Percentiles rank a stretch among this genome's conserved stretches.
Evolutionary conservation across 2,888 invertebrate species (phyloP).

Genomic region (Agrilus cyanescens): DNA sequence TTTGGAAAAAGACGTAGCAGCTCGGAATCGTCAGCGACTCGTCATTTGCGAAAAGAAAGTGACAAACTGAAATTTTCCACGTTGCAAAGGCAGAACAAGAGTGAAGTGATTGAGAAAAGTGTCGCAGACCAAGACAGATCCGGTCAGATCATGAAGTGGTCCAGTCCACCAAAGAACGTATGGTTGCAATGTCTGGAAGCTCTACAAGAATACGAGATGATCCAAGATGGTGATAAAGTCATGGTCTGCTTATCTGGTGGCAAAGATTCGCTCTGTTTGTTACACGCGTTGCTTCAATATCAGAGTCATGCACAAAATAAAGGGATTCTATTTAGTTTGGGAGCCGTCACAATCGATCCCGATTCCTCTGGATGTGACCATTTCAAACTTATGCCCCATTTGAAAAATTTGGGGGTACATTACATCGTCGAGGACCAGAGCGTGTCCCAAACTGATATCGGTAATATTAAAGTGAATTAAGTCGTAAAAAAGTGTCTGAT

Average conservation of each 20-base stretch:
- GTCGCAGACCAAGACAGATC: slow-evolving; percentile 20
- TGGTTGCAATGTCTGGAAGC: slow-evolving; percentile 78
- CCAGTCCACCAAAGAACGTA: slow-evolving; percentile 64
- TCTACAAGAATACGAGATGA: slow-evolving; percentile 72
- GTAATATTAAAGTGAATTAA: slow-evolving; percentile 10
- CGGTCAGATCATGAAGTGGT: slow-evolving; percentile 44
- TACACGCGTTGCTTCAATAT: slow-evolving; percentile 76
- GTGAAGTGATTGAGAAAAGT: slow-evolving; percentile 29
- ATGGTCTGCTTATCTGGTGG: slow-evolving; percentile 78
- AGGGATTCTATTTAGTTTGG: slow-evolving; percentile 60
- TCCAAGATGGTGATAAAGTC: slow-evolving; percentile 69
- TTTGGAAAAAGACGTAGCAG: slow-evolving; percentile 27
- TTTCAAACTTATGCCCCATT: slow-evolving; percentile 58
- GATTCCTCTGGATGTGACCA: slow-evolving; percentile 42
- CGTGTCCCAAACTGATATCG: slow-evolving; percentile 21
- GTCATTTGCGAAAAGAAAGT: slow-evolving; percentile 22
- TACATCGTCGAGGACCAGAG: slow-evolving; percentile 56
- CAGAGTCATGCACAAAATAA: slow-evolving; percentile 64
- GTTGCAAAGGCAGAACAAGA: slow-evolving; percentile 27
- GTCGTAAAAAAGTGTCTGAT: slow-evolving; percentile 1
- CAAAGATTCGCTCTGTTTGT: slow-evolving; percentile 69
- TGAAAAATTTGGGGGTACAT: slow-evolving; percentile 58
- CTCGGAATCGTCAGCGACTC: slow-evolving; percentile 27
- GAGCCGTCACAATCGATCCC: slow-evolving; percentile 68
- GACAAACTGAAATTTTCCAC: slow-evolving; percentile 27